phyloP scores from a whole-genome alignment of 1,140 invertebrate species.

The Pectinophora gossypiella region DNA sequence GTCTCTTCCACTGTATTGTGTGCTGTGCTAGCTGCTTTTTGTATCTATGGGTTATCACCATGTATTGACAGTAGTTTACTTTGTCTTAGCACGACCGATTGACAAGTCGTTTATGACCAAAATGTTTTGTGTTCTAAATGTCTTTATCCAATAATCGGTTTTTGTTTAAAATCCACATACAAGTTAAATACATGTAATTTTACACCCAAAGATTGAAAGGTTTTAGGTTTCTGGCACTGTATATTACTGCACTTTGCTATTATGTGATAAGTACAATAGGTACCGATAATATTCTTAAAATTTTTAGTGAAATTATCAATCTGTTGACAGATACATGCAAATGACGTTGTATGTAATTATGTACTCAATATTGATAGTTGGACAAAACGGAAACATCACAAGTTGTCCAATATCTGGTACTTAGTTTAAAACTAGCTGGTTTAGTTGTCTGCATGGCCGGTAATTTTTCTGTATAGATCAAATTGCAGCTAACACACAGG shows the following conservation, averaged over 20 bases:
- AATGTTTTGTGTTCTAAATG: constrained; percentile 25
- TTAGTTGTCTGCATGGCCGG: constrained; percentile 48
- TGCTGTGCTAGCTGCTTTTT: constrained; percentile 75
- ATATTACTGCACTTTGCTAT: constrained; percentile 48
- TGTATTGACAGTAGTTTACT: constrained; percentile 58
- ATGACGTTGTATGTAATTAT: too few species aligned
- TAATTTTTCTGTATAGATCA: constrained; percentile 64
- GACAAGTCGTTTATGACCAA: constrained; percentile 20
- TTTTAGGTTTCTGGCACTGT: constrained; percentile 59
- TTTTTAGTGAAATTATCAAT: too few species aligned
- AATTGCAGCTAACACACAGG: constrained; percentile 72
- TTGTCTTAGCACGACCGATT: constrained; percentile 58
- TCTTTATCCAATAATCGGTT: constrained; percentile 24
- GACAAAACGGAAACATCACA: too few species aligned
- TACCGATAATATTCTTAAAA: background rate
- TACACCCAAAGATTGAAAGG: constrained; percentile 4
- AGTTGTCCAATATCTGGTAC: background rate
- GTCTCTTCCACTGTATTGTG: constrained; percentile 73
- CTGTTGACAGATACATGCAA: too few species aligned
- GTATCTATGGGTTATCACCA: constrained; percentile 74
- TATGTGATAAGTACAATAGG: background rate
- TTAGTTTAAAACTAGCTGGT: too few species aligned
- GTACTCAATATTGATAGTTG: too few species aligned
- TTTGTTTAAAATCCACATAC: constrained; percentile 18
- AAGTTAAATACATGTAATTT: constrained; percentile 1